These are phyloP conservation scores for Sebastes elongatus DNA, from an alignment of 2,797 vertebrate species.

Conservation along the genomic window DNA sequence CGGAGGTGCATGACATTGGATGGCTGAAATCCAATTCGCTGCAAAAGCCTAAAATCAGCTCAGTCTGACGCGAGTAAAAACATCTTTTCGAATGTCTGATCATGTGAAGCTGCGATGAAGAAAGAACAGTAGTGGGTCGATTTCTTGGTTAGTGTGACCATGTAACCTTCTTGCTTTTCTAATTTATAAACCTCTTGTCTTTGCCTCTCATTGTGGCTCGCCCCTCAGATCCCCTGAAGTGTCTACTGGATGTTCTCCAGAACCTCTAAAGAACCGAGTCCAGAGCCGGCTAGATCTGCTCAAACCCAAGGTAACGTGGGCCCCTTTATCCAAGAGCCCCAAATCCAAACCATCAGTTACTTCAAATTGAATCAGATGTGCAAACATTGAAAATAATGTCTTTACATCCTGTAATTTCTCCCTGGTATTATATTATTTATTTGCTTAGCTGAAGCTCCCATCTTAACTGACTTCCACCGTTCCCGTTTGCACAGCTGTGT, in stretches of 20 bases:
- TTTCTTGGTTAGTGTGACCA: constrained; percentile 25
- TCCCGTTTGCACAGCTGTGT: constrained; percentile 77
- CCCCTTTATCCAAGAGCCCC: constrained; percentile 48
- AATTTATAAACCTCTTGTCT: constrained; percentile 45
- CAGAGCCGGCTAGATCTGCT: constrained; percentile 79
- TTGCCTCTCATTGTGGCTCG: constrained; percentile 26
- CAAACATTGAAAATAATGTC: constrained; percentile 78
- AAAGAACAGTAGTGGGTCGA: not conserved
- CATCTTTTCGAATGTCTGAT: not conserved
- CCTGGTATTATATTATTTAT: constrained; percentile 76
- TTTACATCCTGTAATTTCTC: constrained; percentile 80
- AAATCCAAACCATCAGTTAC: constrained; percentile 63
- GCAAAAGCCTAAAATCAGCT: not conserved
- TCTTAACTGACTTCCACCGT: constrained; percentile 72
- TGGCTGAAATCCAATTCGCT: constrained; percentile 8
- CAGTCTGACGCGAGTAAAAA: constrained; percentile 14
- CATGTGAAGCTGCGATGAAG: not conserved
- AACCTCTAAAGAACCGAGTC: constrained; percentile 86
- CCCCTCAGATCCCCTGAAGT: constrained; percentile 85
- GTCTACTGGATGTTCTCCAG: constrained; percentile 82
- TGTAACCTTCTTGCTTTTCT: constrained; percentile 31
- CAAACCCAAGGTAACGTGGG: constrained; percentile 86
- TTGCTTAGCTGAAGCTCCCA: constrained; percentile 74
- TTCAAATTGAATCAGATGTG: constrained; percentile 79
- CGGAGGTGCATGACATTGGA: constrained; percentile 18